Evolutionary conservation across 2,113 vertebrate species (phyloP), one percentile per base, ranked within the genome.

Genomic region (Platysteira castanea): DNA sequence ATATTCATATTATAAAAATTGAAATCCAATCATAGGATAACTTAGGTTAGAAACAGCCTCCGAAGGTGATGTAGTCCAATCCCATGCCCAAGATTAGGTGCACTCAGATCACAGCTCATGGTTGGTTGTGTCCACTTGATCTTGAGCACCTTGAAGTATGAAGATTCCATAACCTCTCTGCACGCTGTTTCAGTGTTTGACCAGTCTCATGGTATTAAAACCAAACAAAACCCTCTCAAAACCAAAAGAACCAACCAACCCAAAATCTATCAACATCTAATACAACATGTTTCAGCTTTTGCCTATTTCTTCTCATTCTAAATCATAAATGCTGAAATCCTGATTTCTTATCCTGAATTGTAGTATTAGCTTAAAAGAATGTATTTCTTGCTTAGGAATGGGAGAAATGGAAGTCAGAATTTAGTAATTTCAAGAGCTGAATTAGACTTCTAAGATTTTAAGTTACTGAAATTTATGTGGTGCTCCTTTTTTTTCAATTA

Each of bases 231-330:
- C 31, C 8, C 21, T 80, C 57, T 88, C 42, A 35, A 64, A 73
- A 50, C 31, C 7, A 2, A 27, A 37, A 37, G 22, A 65, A 52
- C 19, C 44, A 64, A n/a, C 39, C 35, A 60, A 27, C 11, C 21
- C 21, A 4, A 30, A 79, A 53, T 65, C 8, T 79, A 0, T 35
- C 35, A 17, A 2, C 85, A 15, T 39, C 8, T 63, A 28, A 17
- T 65, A 42, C 5, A 70, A 5, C 1, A 52, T 74, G 5, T 71
- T 75, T 30, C 19, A 67, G 16, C 12, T 71, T 84, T 71, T 71
- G 10, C 27, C 13, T 0, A 0, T 75, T 70, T 57, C 20, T 80
- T 83, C 20, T 63, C 1, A 1, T 79, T 86, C 21, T 35, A 31
- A 71, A 18, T 80, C 11, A 9, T 59, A 49, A 68, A 27, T 0